phyloP scores from a whole-genome alignment of 2,888 invertebrate species.

The Xanthia togata region DNA sequence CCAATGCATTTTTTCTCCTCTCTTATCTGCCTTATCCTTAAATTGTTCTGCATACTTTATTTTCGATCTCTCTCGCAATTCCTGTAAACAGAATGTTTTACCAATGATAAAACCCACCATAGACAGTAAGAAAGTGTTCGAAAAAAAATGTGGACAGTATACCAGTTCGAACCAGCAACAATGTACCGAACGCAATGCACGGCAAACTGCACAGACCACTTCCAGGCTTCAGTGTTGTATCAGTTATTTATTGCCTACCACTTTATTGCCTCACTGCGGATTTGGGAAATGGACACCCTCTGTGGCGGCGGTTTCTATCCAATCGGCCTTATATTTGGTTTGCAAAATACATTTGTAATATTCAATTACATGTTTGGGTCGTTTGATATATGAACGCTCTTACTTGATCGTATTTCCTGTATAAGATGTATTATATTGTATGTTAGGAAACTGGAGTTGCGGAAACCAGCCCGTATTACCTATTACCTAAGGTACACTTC shows the following conservation, averaged over 20 bases:
- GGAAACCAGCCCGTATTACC: no score
- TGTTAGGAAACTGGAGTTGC: no score
- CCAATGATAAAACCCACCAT: not conserved
- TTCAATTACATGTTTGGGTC: constrained; percentile 63
- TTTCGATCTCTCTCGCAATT: not conserved
- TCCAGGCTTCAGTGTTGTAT: constrained; percentile 73
- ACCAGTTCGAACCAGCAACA: constrained; percentile 28
- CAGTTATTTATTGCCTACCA: constrained; percentile 78
- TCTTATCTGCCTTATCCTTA: not conserved
- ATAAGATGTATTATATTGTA: constrained; percentile 18
- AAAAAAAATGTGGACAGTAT: constrained; percentile 27
- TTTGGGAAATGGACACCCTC: constrained; percentile 68
- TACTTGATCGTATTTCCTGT: constrained; percentile 35
- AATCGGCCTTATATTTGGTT: constrained; percentile 70
- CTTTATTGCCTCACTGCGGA: constrained; percentile 71
- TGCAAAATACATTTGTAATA: constrained; percentile 67
- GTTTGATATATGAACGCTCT: constrained; percentile 56
- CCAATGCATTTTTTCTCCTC: not conserved
- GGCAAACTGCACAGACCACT: constrained; percentile 74
- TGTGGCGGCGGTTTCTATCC: constrained; percentile 69
- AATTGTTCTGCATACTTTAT: not conserved
- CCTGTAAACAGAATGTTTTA: constrained; percentile 5
- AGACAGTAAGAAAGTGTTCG: constrained; percentile 22
- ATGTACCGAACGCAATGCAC: constrained; percentile 43
- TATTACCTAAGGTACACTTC: not conserved